Evolutionary conservation across 1,140 invertebrate genomes (phyloP).

Genomic region (Caenorhabditis inopinata): DNA sequence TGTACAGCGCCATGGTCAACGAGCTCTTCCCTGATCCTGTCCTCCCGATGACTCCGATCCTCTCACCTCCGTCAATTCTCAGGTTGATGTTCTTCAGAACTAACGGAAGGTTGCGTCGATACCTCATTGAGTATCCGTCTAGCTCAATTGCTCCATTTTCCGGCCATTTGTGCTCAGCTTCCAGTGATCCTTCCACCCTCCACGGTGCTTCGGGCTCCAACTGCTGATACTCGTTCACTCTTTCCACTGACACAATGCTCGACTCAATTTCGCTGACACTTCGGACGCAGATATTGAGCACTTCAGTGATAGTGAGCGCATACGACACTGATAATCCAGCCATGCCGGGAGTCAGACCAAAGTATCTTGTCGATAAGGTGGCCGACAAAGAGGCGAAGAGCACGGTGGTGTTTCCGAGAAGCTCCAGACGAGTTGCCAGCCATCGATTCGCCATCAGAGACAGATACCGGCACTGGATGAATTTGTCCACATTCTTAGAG

Average conservation of each 20-base stretch:
- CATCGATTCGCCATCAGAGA: conserved; percentile 57
- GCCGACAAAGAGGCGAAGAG: conserved; percentile 68
- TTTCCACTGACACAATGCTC: conserved; percentile 46
- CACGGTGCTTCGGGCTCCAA: conserved; percentile 35
- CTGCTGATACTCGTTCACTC: conserved; percentile 42
- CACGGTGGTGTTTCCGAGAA: conserved; percentile 68
- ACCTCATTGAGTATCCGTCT: conserved; percentile 57
- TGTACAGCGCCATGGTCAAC: conserved; percentile 13
- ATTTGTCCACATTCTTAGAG: neutral
- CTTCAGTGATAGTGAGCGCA: conserved; percentile 54
- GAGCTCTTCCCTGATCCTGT: conserved; percentile 68
- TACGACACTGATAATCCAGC: conserved; percentile 65
- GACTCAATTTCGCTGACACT: conserved; percentile 53
- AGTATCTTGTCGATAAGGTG: conserved; percentile 55
- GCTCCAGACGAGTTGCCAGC: conserved; percentile 69
- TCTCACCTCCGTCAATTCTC: conserved; percentile 36
- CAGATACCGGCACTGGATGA: conserved; percentile 19
- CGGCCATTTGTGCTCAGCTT: conserved; percentile 64
- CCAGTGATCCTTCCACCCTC: neutral
- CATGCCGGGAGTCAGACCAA: conserved; percentile 71
- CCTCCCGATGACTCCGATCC: conserved; percentile 58
- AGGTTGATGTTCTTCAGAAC: conserved; percentile 37
- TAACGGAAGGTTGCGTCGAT: conserved; percentile 28
- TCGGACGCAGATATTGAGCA: conserved; percentile 38
- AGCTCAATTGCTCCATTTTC: conserved; percentile 65